These are phyloP conservation scores for Ondatra zibethicus DNA, from an alignment of 2,113 vertebrate genomes.

Conservation along the genomic window DNA sequence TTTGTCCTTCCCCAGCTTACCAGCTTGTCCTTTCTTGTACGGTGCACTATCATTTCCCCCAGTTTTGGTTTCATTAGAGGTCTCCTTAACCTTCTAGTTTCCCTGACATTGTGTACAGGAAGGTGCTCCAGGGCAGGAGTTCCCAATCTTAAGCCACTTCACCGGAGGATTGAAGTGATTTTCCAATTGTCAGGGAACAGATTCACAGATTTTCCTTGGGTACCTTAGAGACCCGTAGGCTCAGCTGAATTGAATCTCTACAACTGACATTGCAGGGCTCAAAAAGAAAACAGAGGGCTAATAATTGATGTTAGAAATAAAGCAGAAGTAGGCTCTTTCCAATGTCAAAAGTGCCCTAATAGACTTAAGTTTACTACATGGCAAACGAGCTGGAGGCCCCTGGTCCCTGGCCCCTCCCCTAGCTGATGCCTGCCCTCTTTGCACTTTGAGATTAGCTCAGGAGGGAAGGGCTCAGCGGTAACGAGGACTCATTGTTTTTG, in stretches of 20 bases:
- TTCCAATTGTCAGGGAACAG: neutral
- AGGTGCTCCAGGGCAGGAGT: neutral
- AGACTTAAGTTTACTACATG: neutral
- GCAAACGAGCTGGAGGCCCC: neutral
- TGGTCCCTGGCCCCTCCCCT: neutral
- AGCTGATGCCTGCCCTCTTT: neutral
- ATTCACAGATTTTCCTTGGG: neutral
- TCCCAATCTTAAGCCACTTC: neutral
- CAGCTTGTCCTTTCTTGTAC: neutral
- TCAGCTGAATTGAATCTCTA: neutral
- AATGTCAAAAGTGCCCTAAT: neutral
- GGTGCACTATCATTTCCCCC: no score
- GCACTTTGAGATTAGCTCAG: neutral
- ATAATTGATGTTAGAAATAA: neutral
- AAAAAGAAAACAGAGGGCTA: neutral
- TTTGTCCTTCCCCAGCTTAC: neutral
- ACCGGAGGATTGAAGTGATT: neutral
- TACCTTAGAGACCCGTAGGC: neutral
- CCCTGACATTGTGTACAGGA: neutral
- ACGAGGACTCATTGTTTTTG: neutral
- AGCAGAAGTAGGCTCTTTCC: neutral
- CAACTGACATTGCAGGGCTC: neutral
- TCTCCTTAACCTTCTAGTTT: neutral
- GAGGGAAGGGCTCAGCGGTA: neutral
- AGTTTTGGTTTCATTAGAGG: neutral